A percentile compares a stretch with the other conserved stretches of the same genome.
Conservation (phyloP, 2,113 vertebrate species). For the Campylorhamphus procurvoides region DNA sequence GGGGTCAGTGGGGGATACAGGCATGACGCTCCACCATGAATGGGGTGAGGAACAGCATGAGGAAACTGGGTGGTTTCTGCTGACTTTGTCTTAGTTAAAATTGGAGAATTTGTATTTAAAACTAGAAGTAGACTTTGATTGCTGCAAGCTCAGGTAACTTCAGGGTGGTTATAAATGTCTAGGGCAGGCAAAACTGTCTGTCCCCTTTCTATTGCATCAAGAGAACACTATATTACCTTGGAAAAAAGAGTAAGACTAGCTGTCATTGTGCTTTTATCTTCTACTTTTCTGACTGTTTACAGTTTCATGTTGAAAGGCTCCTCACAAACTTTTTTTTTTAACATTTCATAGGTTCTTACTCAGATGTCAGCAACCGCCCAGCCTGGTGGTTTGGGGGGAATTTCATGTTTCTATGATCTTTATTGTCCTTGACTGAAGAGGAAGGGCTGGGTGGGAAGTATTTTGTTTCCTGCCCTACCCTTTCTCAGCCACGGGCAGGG, state of each 20-base stretch:
- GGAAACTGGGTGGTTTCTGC: not conserved
- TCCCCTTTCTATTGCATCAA: not conserved
- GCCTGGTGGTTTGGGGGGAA: not conserved
- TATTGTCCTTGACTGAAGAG: not conserved
- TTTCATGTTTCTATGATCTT: not conserved
- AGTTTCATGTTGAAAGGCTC: not conserved
- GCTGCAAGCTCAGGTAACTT: not conserved
- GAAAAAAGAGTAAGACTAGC: not conserved
- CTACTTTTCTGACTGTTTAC: not conserved
- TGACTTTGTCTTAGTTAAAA: not conserved
- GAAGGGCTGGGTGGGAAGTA: not conserved
- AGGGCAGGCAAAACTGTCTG: not conserved
- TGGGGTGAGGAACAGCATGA: not conserved
- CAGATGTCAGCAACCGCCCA: not conserved
- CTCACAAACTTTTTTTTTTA: not conserved
- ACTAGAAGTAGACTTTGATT: not conserved
- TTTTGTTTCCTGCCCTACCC: conserved; percentile 15
- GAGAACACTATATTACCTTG: not conserved
- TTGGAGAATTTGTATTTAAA: not conserved
- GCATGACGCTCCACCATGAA: not conserved
- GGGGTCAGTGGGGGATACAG: rapidly evolving
- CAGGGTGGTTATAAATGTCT: not conserved
- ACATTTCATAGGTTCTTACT: not conserved
- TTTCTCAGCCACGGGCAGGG: not conserved
- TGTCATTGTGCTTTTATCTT: not conserved